phyloP scores from a whole-genome alignment of 2,797 vertebrate species.

The Apogon hyalosoma region DNA sequence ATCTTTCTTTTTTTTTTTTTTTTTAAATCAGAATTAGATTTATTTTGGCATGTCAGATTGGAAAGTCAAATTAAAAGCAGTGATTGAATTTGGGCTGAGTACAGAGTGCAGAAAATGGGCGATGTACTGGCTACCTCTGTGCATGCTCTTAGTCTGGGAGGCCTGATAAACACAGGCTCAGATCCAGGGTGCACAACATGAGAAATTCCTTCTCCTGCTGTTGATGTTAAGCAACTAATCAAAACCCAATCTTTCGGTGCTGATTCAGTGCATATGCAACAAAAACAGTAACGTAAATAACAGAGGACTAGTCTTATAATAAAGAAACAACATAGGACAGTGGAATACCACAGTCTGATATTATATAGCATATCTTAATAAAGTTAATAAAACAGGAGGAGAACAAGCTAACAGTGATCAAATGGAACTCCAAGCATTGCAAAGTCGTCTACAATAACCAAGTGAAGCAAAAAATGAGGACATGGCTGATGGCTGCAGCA shows the following conservation, averaged over 20 bases:
- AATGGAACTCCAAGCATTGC: conserved; percentile 41
- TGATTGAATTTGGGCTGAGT: neutral
- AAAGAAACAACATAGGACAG: neutral
- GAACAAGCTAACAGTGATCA: conserved; percentile 31
- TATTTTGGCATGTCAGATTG: neutral
- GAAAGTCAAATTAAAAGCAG: neutral
- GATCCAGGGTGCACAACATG: conserved; percentile 33
- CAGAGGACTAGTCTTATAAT: conserved; percentile 14
- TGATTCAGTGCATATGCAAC: conserved; percentile 18
- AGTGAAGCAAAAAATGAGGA: conserved; percentile 48
- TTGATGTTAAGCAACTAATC: conserved; percentile 35
- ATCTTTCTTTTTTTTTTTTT: neutral
- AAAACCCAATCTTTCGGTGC: conserved; percentile 17
- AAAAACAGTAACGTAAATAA: conserved; percentile 15
- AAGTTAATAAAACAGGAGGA: conserved; percentile 14
- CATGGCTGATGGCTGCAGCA: conserved; percentile 71
- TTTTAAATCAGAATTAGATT: neutral
- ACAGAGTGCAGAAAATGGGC: conserved; percentile 8
- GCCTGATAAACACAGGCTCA: conserved; percentile 36
- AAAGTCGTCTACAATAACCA: conserved; percentile 54
- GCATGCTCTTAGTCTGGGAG: conserved; percentile 10
- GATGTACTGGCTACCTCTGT: conserved; percentile 4
- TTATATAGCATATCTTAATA: conserved; percentile 4
- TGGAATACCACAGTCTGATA: conserved; percentile 7
- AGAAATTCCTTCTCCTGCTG: conserved; percentile 41